phyloP scores from a whole-genome alignment of 2,797 vertebrate species.

The Betta splendens region DNA sequence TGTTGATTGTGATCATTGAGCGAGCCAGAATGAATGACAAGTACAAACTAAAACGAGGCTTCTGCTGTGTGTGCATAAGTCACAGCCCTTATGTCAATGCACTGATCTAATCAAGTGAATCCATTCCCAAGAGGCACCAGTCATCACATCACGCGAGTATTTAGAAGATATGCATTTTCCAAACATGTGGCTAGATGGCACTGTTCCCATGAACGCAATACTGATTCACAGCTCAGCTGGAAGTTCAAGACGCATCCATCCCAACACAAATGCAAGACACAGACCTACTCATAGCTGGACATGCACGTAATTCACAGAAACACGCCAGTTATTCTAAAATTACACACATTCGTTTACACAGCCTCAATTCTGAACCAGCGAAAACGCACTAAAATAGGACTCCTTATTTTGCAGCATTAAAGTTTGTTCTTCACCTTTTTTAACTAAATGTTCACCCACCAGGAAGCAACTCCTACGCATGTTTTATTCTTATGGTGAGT shows the following conservation, averaged over 20 bases:
- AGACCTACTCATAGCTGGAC: conserved; percentile 11
- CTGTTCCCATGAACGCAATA: conserved; percentile 53
- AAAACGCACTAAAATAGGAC: conserved; percentile 14
- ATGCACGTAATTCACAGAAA: conserved; percentile 13
- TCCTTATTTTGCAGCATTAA: conserved; percentile 19
- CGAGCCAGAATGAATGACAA: conserved; percentile 5
- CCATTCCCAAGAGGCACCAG: conserved; percentile 62
- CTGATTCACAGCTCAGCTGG: conserved; percentile 60
- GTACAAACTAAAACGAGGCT: conserved; percentile 27
- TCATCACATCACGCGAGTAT: conserved; percentile 39
- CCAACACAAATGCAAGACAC: neutral
- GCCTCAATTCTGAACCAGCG: conserved; percentile 18
- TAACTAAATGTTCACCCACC: conserved; percentile 2
- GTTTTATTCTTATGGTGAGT: conserved; percentile 27
- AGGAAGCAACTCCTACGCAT: conserved; percentile 3
- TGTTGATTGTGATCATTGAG: conserved; percentile 7
- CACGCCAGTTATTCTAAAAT: conserved; percentile 38
- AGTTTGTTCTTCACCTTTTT: conserved; percentile 11
- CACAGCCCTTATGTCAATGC: conserved; percentile 59
- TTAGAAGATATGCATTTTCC: conserved; percentile 41
- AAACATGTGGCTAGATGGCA: conserved; percentile 57
- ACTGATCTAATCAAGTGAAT: conserved; percentile 44
- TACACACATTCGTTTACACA: conserved; percentile 4
- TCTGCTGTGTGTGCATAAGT: conserved; percentile 25
- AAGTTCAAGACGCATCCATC: conserved; percentile 13